These are phyloP conservation scores for Cuniculus paca DNA, from an alignment of 2,797 vertebrate genomes.

Conservation along the genomic window DNA sequence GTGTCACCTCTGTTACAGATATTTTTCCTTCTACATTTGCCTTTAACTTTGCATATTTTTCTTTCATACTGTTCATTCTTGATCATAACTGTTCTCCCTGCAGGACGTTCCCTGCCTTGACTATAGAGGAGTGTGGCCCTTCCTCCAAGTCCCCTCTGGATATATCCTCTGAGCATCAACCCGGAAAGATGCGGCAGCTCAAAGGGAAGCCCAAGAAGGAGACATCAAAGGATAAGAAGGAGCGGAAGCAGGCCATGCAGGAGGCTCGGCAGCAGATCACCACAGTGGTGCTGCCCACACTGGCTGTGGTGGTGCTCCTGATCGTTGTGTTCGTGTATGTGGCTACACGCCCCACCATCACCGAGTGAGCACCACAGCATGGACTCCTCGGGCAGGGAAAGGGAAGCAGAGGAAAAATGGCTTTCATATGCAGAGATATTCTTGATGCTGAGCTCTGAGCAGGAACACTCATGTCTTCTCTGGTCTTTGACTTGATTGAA, in stretches of 20 bases:
- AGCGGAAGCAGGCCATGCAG: constrained; percentile 98
- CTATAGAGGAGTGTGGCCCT: neutral
- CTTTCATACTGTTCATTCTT: neutral
- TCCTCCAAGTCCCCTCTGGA: neutral
- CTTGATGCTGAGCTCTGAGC: constrained; percentile 65
- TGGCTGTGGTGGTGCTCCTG: constrained; percentile 94
- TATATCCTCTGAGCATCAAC: neutral
- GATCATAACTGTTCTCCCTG: neutral
- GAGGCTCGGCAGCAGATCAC: constrained; percentile 97
- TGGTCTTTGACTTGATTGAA: constrained; percentile 85
- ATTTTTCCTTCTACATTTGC: neutral
- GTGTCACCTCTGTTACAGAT: neutral
- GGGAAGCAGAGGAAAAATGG: constrained; percentile 63
- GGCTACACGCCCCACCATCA: constrained; percentile 94
- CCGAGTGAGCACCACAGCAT: constrained; percentile 88
- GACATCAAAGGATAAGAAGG: constrained; percentile 97
- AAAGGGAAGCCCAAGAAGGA: constrained; percentile 99
- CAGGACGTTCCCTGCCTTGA: neutral
- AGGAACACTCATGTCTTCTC: constrained; percentile 80
- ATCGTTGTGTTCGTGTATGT: constrained; percentile 97
- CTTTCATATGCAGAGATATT: constrained; percentile 43
- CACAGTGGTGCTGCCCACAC: constrained; percentile 95
- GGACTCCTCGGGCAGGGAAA: neutral
- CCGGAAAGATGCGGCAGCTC: constrained; percentile 95
- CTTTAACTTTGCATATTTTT: neutral